Evolutionary conservation across 2,888 invertebrate genomes (phyloP).

Genomic region (Zaprionus bogoriensis): DNA sequence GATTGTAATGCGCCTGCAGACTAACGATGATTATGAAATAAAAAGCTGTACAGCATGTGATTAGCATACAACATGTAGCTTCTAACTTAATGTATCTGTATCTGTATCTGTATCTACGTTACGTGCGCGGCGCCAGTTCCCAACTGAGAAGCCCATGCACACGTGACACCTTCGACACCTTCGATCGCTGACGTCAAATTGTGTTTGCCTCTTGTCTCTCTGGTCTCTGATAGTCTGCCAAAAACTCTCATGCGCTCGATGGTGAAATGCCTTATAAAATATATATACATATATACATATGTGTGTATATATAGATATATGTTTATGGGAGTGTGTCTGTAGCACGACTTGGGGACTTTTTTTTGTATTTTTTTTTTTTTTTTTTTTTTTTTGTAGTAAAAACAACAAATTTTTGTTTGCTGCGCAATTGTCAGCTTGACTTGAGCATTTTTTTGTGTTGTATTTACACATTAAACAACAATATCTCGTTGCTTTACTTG

Average conservation of each 20-base stretch:
- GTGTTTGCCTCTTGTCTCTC: constrained; percentile 25
- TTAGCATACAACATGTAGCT: constrained; percentile 30
- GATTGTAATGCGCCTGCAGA: background rate
- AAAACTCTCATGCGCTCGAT: constrained; percentile 50
- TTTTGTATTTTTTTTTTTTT: constrained; percentile 21
- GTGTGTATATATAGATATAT: constrained; percentile 4
- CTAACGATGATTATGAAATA: constrained; percentile 29
- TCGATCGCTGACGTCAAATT: constrained; percentile 58
- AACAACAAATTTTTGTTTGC: constrained; percentile 24
- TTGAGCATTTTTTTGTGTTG: constrained; percentile 27
- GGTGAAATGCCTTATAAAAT: constrained; percentile 53
- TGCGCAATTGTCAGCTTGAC: constrained; percentile 63
- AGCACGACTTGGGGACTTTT: constrained; percentile 2
- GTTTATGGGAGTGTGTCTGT: background rate
- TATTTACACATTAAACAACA: constrained; percentile 39
- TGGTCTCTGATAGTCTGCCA: constrained; percentile 56
- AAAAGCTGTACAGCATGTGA: constrained; percentile 23
- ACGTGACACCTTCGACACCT: constrained; percentile 37
- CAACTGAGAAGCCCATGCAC: constrained; percentile 12
- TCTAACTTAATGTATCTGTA: constrained; percentile 21
- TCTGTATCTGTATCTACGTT: background rate
- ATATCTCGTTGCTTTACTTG: constrained; percentile 46
- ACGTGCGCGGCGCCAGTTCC: constrained; percentile 9
- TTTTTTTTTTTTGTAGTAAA: background rate
- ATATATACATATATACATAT: constrained; percentile 4